These are phyloP conservation scores for Zaprionus taronus DNA, from an alignment of 1,140 invertebrate genomes.

Conservation along the genomic window DNA sequence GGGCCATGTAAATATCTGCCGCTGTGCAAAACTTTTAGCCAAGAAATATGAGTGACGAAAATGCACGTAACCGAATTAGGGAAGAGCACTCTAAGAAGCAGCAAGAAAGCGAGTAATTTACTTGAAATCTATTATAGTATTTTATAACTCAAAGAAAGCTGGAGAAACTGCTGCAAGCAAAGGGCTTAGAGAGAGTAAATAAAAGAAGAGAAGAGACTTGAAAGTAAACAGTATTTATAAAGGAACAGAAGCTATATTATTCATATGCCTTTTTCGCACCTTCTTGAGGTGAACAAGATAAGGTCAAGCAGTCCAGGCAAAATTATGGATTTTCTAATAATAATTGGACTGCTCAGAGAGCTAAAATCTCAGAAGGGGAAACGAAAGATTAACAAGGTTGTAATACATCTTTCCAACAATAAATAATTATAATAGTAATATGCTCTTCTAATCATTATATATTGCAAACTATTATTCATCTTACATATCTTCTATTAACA, in stretches of 20 bases:
- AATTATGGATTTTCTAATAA: too few species aligned
- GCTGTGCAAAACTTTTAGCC: conserved; percentile 4
- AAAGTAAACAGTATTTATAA: too few species aligned
- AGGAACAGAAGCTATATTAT: too few species aligned
- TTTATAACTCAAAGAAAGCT: not conserved
- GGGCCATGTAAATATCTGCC: conserved; percentile 29
- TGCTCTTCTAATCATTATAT: too few species aligned
- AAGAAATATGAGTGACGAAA: conserved; percentile 7
- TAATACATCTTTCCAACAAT: too few species aligned
- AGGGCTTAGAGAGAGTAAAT: not conserved
- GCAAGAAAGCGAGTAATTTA: not conserved
- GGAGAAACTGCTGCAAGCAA: not conserved
- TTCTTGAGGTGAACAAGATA: too few species aligned
- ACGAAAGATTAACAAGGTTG: too few species aligned
- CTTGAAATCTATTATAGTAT: not conserved
- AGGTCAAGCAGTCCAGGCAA: too few species aligned
- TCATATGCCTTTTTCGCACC: too few species aligned
- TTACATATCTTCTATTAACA: too few species aligned
- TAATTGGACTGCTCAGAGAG: fast-evolving
- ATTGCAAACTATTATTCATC: too few species aligned
- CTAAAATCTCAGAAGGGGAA: fast-evolving
- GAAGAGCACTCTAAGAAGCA: not conserved
- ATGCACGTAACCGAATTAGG: not conserved
- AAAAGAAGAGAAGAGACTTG: not conserved
- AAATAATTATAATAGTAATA: too few species aligned